phyloP scores from a whole-genome alignment of 2,888 invertebrate species.

The Ochropacha duplaris region DNA sequence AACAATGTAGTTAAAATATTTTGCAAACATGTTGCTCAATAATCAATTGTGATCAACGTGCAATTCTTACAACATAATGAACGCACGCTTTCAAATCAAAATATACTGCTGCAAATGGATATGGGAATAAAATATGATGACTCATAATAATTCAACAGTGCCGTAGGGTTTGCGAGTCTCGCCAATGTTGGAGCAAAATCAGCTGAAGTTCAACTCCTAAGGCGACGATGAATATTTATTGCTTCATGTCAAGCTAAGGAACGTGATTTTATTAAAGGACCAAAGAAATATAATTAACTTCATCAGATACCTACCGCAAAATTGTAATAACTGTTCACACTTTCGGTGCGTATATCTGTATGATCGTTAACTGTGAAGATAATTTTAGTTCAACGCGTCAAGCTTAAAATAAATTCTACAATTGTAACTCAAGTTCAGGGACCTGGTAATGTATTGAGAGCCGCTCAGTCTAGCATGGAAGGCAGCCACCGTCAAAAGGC shows the following conservation, averaged over 20 bases:
- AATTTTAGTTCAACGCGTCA: conserved; percentile 18
- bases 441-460: conserved; percentile 53
- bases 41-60: neutral
- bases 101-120: neutral
- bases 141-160: conserved; percentile 18
- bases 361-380: conserved; percentile 5
- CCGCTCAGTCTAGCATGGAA: conserved; percentile 51
- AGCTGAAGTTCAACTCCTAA: conserved; percentile 19
- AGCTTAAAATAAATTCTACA: conserved; percentile 53
- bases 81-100: neutral
- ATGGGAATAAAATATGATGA: neutral
- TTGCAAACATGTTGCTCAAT: neutral
- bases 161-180: conserved; percentile 19
- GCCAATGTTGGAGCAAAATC: conserved; percentile 24
- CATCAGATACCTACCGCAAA: neutral
- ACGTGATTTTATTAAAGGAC: conserved; percentile 13
- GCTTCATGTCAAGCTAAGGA: conserved; percentile 19
- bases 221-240: conserved; percentile 28
- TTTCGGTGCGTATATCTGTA: conserved; percentile 6
- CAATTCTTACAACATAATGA: neutral
- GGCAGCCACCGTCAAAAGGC: conserved; percentile 33
- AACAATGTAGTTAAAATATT: neutral
- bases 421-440: conserved; percentile 64
- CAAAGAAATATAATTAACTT: neutral
- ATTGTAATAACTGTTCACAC: neutral